Evolutionary conservation across 2,797 vertebrate genomes (phyloP), one percentile per base, ranked within the genome.

Genomic region (Tolypeutes matacus): DNA sequence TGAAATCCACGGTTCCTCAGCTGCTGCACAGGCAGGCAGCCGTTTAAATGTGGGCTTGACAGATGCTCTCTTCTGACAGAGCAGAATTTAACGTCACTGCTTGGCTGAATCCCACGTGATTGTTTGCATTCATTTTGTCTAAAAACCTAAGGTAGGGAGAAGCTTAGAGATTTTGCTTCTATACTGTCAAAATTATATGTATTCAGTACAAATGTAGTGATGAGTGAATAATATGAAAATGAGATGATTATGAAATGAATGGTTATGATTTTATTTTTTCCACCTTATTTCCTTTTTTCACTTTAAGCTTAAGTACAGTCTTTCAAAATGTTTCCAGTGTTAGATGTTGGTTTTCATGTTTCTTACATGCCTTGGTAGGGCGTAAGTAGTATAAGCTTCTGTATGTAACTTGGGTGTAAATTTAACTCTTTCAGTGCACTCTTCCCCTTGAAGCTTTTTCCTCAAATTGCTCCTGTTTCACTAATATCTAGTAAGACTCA

Each of bases 21-120:
- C 98, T 98, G 98, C 97, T 98, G 97, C 98, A 97, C 98, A 96
- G 97, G 98, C 97, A 98, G 98, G 98, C 98, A 98, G 98, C 98
- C 98, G 98, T 98, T 98, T 98, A 98, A 98, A 98, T 98, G 98
- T 98, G 98, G 98, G 96, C 98, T 99, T 99, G 98, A 99, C 98
- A 98, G 98, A 98, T 98, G 98, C 98, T 98, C 98, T 98, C 98
- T 98, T 98, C 98, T 98, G 98, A 99, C 98, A 98, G 98, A 99
- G 98, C 98, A 98, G 98, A 98, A 98, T 98, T 98, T 95, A 98
- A 98, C 98, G 98, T 99, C 98, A 99, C 95, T 98, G 98, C 98
- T 98, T 98, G 98, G 98, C 98, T 98, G 97, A 96, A 84, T 96
- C 98, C 98, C 98, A 99, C 98, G 98, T 99, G 98, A 99, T 98